Conservation (phyloP, 2,797 vertebrate species). For the Eospalax fontanierii region DNA sequence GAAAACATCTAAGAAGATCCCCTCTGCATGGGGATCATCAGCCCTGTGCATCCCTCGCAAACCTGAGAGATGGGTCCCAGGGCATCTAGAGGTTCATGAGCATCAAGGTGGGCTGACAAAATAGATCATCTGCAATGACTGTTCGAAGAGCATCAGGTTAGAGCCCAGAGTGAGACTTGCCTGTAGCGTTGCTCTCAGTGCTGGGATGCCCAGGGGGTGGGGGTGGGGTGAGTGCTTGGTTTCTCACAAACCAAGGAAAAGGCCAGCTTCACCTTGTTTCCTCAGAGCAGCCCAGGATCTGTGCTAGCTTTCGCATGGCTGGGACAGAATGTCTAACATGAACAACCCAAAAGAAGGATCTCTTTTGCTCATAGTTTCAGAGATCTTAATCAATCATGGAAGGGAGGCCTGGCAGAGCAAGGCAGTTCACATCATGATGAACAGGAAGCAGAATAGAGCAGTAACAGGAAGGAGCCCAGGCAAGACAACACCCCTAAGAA, state of each 20-base stretch:
- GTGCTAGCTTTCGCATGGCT: background rate
- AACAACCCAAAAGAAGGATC: background rate
- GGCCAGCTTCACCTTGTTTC: background rate
- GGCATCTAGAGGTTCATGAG: background rate
- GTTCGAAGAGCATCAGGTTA: background rate
- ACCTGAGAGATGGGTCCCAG: background rate
- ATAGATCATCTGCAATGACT: background rate
- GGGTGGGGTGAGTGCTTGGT: background rate
- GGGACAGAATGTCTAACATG: background rate
- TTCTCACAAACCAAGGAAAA: background rate
- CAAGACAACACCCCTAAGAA: background rate
- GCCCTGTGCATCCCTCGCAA: accelerated
- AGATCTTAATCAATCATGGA: background rate
- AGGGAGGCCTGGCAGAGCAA: no score
- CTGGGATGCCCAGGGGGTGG: no score
- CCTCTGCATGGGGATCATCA: background rate
- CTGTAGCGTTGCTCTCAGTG: background rate
- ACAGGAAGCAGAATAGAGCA: background rate
- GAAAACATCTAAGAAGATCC: background rate
- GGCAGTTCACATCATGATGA: background rate
- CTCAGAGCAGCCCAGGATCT: background rate
- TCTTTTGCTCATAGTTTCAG: background rate
- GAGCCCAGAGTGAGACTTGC: background rate
- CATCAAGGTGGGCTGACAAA: background rate
- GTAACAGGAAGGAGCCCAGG: background rate